A percentile compares a stretch with the other conserved stretches of the same genome.
Evolutionary conservation across 1,140 invertebrate genomes (phyloP).

Genomic region (Conus ventricosus): DNA sequence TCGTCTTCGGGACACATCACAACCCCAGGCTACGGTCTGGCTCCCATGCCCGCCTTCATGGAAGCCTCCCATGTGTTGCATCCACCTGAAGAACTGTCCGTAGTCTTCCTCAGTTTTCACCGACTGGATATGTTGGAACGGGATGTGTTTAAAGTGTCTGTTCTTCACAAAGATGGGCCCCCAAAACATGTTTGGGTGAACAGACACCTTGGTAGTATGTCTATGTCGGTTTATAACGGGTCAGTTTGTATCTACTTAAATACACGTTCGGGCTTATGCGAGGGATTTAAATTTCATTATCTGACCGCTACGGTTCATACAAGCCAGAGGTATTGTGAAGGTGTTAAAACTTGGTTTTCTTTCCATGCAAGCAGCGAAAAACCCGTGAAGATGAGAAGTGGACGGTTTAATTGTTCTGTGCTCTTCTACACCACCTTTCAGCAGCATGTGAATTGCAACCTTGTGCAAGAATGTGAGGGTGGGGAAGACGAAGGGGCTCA

Average conservation of each 20-base stretch:
- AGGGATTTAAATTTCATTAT: neutral
- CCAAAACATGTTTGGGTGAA: neutral
- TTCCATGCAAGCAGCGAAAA: neutral
- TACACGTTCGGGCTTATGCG: neutral
- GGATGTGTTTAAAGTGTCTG: neutral
- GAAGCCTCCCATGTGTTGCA: neutral
- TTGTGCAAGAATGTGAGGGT: neutral
- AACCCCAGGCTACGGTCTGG: neutral
- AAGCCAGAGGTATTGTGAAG: neutral
- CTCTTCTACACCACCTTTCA: neutral
- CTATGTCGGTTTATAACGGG: neutral
- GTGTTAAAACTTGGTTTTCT: neutral
- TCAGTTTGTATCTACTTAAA: neutral
- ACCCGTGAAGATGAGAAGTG: neutral
- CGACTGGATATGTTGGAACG: neutral
- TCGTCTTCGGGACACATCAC: neutral
- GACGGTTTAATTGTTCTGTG: neutral
- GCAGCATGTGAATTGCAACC: slow-evolving; percentile 13
- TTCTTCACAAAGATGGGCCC: no score
- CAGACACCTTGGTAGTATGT: neutral
- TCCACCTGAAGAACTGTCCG: neutral
- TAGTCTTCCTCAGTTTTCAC: neutral
- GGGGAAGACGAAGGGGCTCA: slow-evolving; percentile 23
- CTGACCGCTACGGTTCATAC: neutral
- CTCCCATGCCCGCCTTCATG: neutral